These are phyloP conservation scores for Onychomys leucogaster DNA, from an alignment of 2,797 vertebrate species.

Conservation along the genomic window DNA sequence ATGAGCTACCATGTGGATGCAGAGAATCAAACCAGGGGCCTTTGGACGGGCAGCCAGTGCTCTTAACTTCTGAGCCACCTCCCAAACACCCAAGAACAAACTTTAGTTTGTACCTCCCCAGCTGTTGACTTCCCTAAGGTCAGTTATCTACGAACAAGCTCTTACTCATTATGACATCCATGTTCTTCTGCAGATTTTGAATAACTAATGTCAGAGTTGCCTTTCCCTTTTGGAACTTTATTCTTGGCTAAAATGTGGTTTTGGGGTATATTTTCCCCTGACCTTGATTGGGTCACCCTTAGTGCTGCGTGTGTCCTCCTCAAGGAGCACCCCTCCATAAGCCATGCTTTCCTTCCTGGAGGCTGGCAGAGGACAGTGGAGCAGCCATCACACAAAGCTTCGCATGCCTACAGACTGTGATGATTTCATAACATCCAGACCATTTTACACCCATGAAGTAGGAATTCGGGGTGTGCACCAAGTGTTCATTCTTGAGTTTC, in stretches of 20 bases:
- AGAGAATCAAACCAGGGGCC: background rate
- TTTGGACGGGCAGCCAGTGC: background rate
- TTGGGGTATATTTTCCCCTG: background rate
- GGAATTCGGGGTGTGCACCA: background rate
- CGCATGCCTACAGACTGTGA: too few species aligned
- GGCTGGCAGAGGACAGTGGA: background rate
- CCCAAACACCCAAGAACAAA: constrained; percentile 17
- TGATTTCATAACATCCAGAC: background rate
- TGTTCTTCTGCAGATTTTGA: background rate
- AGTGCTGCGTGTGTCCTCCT: background rate
- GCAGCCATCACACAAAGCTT: background rate
- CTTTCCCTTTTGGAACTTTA: background rate
- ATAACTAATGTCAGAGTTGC: background rate
- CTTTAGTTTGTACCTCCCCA: constrained; percentile 26
- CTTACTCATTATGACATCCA: constrained; percentile 41
- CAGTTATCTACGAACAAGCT: constrained; percentile 27
- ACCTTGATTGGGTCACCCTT: background rate
- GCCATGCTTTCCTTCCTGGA: background rate
- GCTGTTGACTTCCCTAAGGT: constrained; percentile 38
- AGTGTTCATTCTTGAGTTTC: background rate
- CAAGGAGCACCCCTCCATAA: background rate
- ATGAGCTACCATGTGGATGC: background rate
- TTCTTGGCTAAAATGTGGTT: background rate
- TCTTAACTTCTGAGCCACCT: background rate
- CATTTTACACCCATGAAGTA: background rate